Evolutionary conservation across 2,888 invertebrate species (phyloP), one percentile per base, ranked within the genome.

Genomic region (Encarsia formosa): DNA sequence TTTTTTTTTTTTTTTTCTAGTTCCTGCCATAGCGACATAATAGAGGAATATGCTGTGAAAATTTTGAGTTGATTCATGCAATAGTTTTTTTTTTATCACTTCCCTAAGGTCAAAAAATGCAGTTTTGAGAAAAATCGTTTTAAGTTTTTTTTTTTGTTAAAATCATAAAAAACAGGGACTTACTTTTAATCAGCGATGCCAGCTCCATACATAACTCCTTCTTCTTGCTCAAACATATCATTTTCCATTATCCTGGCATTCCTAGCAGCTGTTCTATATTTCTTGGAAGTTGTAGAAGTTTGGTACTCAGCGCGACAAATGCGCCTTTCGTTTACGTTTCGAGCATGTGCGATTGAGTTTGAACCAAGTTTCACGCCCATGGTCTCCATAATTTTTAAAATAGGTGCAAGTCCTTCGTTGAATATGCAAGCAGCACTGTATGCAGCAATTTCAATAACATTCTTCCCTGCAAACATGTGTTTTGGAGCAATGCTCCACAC

Each of bases 201-300:
- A n/a, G n/a, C n/a, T n/a, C n/a, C n/a, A n/a, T n/a, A n/a, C n/a
- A n/a, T n/a, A n/a, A n/a, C n/a, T n/a, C n/a, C n/a, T n/a, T n/a
- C n/a, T n/a, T 34, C n/a, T 34, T 53, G 56, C 50, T 60, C 56
- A 15, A 57, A 24, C 24, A 54, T 31, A 44, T 60, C 58, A 40
- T 56, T 37, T 54, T 56, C 56, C 57, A 57, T 58, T 56, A 54
- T 58, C 60, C 58, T 54, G 26, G 48, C 32, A 45, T 59, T 54
- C 46, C 57, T 57, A 44, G 52, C 51, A 19, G 18, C 41, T 47
- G 55, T 41, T 41, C 52, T 45, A 19, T 38, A 54, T 50, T 59
- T 52, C 45, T 56, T 45, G 20, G 34, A 42, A 1, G 39, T 35
- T 11, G 32, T 2, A 22, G 22, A 49, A 37, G 56, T 40, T 56